Evolutionary conservation across 2,113 vertebrate species (phyloP).

Genomic region (Cisticola juncidis): DNA sequence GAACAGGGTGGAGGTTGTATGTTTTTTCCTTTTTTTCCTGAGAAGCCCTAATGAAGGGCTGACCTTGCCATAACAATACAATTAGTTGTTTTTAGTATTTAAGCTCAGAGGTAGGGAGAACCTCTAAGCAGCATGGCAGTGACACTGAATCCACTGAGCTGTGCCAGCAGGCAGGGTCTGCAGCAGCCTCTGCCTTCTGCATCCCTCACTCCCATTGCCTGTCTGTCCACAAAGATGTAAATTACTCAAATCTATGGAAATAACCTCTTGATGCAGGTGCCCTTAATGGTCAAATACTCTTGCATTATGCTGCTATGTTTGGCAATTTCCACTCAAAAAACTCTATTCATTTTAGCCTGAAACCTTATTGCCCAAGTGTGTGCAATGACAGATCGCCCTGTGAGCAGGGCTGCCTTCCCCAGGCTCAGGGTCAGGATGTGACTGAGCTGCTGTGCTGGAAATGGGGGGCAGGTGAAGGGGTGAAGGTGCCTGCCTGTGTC

Average conservation of each 20-base stretch:
- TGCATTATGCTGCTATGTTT: neutral
- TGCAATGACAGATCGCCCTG: neutral
- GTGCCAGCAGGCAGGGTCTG: neutral
- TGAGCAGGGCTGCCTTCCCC: neutral
- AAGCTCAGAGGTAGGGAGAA: neutral
- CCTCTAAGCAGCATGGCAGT: neutral
- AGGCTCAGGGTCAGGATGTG: neutral
- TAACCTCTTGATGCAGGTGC: neutral
- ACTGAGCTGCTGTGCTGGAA: neutral
- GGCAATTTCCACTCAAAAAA: neutral
- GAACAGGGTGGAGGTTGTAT: conserved; percentile 2
- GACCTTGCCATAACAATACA: neutral
- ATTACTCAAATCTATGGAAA: neutral
- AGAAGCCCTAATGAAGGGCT: neutral
- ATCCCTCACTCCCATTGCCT: neutral
- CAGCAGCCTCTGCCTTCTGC: neutral
- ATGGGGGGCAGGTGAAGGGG: neutral
- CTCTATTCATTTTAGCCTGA: neutral
- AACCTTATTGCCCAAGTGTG: neutral
- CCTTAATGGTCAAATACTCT: neutral
- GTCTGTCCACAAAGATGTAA: neutral
- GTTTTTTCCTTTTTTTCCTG: neutral
- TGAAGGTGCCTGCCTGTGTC: neutral
- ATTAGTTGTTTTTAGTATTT: neutral
- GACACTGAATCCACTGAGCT: neutral